Evolutionary conservation across 2,113 vertebrate genomes (phyloP).

Genomic region (Myrmecobius fasciatus): DNA sequence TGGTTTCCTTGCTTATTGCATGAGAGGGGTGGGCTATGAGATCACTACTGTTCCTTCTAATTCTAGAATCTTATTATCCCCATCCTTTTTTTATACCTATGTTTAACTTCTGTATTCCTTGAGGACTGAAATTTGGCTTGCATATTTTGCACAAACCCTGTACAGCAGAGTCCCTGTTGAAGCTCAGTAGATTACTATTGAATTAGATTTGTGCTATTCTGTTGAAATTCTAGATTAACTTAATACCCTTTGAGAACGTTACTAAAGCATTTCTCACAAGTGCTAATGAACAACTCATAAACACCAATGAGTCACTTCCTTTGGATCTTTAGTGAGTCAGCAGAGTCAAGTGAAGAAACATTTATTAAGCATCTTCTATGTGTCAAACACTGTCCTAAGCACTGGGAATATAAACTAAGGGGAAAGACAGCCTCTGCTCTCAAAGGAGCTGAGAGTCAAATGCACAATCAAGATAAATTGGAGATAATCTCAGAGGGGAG

Average conservation of each 20-base stretch:
- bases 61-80: background rate
- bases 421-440: background rate
- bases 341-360: conserved; percentile 54
- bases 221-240: background rate
- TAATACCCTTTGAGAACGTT: conserved; percentile 48
- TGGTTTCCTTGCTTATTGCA: background rate
- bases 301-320: conserved; percentile 74
- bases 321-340: conserved; percentile 71
- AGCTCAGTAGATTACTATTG: background rate
- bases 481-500: background rate
- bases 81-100: background rate
- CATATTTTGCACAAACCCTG: background rate
- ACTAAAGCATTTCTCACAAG: conserved; percentile 31
- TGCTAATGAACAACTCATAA: conserved; percentile 60
- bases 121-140: background rate
- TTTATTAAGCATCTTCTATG: conserved; percentile 56
- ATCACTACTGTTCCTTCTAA: background rate
- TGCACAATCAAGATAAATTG: background rate
- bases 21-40: background rate
- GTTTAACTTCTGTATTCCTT: background rate
- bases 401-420: background rate
- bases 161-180: background rate
- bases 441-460: background rate
- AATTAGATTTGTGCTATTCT: background rate
- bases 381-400: background rate